These are phyloP conservation scores for Drymodes brunneopygia DNA, from an alignment of 2,113 vertebrate genomes.

Conservation along the genomic window DNA sequence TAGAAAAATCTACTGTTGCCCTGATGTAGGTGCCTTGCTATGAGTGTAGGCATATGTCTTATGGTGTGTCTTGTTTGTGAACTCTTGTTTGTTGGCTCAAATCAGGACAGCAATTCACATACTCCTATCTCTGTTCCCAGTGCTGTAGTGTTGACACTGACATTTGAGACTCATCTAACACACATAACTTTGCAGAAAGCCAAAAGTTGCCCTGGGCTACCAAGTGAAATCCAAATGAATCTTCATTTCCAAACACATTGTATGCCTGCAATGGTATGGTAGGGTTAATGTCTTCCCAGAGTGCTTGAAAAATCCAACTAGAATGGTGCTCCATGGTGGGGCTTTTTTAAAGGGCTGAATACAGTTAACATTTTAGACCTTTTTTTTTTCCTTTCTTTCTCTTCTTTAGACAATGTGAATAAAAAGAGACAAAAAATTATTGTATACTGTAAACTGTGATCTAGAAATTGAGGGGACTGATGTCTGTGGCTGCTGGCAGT, in stretches of 20 bases:
- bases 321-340: not conserved
- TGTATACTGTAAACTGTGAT: slow-evolving; percentile 40
- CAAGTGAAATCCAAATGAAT: not conserved
- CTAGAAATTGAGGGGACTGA: slow-evolving; percentile 22
- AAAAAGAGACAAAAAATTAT: slow-evolving; percentile 49
- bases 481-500: not conserved
- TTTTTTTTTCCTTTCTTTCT: not conserved
- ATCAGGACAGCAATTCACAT: not conserved
- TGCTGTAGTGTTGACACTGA: not conserved
- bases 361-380: not conserved
- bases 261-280: not conserved
- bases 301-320: not conserved
- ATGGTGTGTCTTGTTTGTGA: not conserved
- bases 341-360: not conserved
- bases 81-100: not conserved
- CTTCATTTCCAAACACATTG: not conserved
- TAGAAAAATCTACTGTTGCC: not conserved
- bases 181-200: not conserved
- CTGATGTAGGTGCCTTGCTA: not conserved
- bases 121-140: not conserved
- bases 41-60: not conserved
- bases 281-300: not conserved
- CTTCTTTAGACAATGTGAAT: slow-evolving; percentile 3
- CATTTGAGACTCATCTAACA: not conserved
- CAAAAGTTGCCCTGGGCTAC: not conserved